Conservation (phyloP, 2,113 vertebrate species). For the Oceanites oceanicus region DNA sequence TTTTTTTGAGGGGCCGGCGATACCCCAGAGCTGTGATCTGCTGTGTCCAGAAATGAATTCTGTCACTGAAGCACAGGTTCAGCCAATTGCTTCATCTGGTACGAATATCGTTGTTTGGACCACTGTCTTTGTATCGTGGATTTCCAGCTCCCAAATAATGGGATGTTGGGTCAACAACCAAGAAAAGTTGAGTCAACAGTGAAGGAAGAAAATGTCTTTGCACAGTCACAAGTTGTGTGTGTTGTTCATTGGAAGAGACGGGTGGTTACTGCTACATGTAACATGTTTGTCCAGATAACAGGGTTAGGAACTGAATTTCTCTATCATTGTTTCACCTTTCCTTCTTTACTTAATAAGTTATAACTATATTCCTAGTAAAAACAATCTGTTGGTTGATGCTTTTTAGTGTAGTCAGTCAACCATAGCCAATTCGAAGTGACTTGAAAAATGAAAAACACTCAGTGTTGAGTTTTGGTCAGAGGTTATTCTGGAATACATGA, state of each 20-base stretch:
- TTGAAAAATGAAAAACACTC: background rate
- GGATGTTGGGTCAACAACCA: background rate
- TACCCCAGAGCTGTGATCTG: background rate
- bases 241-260: accelerated
- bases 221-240: accelerated
- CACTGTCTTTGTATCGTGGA: background rate
- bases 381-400: accelerated
- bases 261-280: accelerated
- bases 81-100: accelerated
- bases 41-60: no score
- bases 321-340: background rate
- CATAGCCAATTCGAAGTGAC: background rate
- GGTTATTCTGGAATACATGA: accelerated
- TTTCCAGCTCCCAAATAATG: background rate
- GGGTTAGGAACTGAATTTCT: background rate
- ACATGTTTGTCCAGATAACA: accelerated
- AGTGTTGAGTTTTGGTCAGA: background rate
- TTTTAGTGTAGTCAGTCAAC: background rate
- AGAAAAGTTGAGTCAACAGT: background rate
- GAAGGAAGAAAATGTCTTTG: background rate
- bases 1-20: accelerated
- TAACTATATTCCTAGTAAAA: background rate
- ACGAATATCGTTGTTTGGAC: background rate
- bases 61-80: background rate
- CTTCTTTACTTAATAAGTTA: accelerated